Base-by-base conservation (phyloP, 2,888 invertebrate genomes). In the Sialis lutaria region DNA sequence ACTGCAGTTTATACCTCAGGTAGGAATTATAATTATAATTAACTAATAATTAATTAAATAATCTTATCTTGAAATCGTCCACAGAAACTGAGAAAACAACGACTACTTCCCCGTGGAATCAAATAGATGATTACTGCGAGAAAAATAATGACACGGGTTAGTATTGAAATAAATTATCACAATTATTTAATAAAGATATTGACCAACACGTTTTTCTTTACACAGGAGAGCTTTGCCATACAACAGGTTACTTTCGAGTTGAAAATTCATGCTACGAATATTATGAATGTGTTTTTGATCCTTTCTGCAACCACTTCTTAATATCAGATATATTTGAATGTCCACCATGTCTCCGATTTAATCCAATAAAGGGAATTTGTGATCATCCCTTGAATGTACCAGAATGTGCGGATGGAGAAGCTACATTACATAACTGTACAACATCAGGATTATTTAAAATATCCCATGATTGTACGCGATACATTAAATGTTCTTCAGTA, bases 281-380 rank as follows among this genome's bases (percentile, higher is more conserved):
- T 49, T 56, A 57, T 46, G 46, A 53, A 34, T 60, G 60, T 49
- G 42, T 48, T 8, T 52, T 50, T 40, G 53, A 52, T 31, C 42
- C 48, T 32, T 12, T 46, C 12, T 53, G 54, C 42, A 40, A 48
- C 22, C 49, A 50, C 46, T 34, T 51, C 6, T 33, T 55, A 12
- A 44, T 49, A 9, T 47, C 53, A 9, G 45, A 47, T 40, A 49
- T 53, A 10, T 12, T 52, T 4, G 49, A 49, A 39, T 60, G 60
- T 51, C 55, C 55, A 6, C 49, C 51, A 12, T 61, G 60, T 48
- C 51, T 57, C 7, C 55, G 60, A 51, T 60, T 59, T 40, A 60
- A 61, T 45, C 53, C 53, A 6, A 39, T 50, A 34, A 45, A 47
- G 6, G 50, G 49, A 35, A 48, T 42, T 5, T 61, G 60, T 44